These are phyloP conservation scores for Ochotona princeps DNA, from an alignment of 2,113 vertebrate genomes.

Conservation along the genomic window DNA sequence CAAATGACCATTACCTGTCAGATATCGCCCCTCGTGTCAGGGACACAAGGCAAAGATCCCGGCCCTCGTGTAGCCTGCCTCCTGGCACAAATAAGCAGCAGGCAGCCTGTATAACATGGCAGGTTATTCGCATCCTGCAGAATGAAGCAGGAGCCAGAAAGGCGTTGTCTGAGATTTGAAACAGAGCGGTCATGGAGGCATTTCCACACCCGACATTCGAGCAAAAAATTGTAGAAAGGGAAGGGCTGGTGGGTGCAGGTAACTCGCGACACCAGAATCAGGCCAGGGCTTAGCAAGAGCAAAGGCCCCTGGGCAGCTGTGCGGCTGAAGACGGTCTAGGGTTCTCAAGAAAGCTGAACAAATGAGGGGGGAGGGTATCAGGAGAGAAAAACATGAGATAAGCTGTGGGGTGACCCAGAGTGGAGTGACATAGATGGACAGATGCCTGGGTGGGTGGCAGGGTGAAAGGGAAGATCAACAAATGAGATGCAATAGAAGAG, in stretches of 20 bases:
- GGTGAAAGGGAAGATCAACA: background rate
- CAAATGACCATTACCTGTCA: background rate
- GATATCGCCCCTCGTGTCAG: background rate
- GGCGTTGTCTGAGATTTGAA: background rate
- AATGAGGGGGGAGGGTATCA: background rate
- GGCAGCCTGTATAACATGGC: background rate
- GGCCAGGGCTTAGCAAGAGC: background rate
- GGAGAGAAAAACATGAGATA: background rate
- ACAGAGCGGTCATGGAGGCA: background rate
- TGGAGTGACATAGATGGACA: no score
- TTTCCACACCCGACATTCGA: background rate
- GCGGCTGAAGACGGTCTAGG: fast-evolving
- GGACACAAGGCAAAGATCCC: background rate
- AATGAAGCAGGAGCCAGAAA: no score
- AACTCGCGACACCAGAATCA: background rate
- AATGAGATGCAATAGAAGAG: background rate
- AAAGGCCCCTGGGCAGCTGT: background rate
- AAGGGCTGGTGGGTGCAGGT: background rate
- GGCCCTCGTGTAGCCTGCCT: background rate
- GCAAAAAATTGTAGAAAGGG: background rate
- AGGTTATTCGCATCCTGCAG: background rate
- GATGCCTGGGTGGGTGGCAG: background rate
- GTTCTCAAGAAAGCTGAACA: background rate
- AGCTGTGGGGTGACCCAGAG: no score
- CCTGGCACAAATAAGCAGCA: background rate